Percentiles rank a stretch among this genome's conserved stretches.
phyloP scores from a whole-genome alignment of 2,888 invertebrate species.

The Falcaria lacertinaria region DNA sequence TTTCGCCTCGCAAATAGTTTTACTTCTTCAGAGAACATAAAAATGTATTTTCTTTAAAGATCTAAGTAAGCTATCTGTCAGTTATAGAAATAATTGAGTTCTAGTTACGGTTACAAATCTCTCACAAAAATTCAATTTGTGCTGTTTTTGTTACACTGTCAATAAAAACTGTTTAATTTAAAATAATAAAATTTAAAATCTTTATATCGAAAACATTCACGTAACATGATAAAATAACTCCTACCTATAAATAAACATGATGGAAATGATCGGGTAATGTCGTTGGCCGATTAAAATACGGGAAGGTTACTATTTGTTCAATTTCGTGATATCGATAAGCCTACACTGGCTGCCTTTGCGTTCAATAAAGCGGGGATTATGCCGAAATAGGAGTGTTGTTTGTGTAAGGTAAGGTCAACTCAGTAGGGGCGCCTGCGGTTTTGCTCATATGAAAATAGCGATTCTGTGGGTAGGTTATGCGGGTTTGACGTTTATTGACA shows the following conservation, averaged over 20 bases:
- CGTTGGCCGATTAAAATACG: background rate
- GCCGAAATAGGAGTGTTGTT: constrained; percentile 21
- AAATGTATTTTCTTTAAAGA: too few relatives aligned
- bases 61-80: background rate
- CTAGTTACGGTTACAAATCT: background rate
- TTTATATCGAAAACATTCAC: too few relatives aligned
- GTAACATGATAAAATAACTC: background rate
- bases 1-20: background rate
- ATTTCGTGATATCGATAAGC: constrained; percentile 1
- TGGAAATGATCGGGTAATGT: background rate
- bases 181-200: background rate
- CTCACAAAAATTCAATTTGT: background rate
- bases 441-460: background rate
- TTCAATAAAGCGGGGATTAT: constrained; percentile 22
- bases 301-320: background rate
- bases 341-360: constrained; percentile 7
- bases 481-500: background rate
- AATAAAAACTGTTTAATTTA: background rate
- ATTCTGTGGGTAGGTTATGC: background rate
- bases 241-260: background rate
- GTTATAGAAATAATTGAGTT: background rate
- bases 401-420: constrained; percentile 16
- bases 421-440: background rate
- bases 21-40: too few relatives aligned
- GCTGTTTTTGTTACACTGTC: background rate